Percentiles rank a stretch among this genome's conserved stretches.
phyloP scores from a whole-genome alignment of 2,113 vertebrate genomes.

The Tretioscincus oriximinensis region DNA sequence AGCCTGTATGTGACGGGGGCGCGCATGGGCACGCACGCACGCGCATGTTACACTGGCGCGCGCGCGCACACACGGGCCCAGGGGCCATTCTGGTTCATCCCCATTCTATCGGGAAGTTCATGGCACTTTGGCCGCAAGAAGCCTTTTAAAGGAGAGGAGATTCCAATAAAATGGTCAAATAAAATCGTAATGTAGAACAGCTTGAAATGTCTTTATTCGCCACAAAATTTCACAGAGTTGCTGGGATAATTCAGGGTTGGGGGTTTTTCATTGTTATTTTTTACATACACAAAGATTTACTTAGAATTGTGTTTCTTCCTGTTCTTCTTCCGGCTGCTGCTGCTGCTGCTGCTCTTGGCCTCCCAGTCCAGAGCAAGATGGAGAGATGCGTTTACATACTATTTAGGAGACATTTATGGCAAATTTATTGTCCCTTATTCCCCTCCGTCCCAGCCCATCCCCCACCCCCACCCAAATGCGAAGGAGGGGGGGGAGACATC shows the following conservation, averaged over 20 bases:
- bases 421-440: constrained; percentile 29
- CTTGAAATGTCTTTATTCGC: constrained; percentile 70
- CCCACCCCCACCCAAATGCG: neutral
- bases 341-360: neutral
- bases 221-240: constrained; percentile 67
- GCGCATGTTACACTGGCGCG: no score
- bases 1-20: neutral
- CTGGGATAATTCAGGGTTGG: constrained; percentile 37
- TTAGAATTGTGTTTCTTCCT: constrained; percentile 12
- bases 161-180: constrained; percentile 69
- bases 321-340: neutral
- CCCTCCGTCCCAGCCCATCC: neutral
- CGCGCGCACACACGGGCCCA: neutral
- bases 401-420: constrained; percentile 33
- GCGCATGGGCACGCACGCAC: neutral
- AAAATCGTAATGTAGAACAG: constrained; percentile 69
- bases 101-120: constrained; percentile 21
- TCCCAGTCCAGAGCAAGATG: neutral
- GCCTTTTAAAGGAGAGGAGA: constrained; percentile 54
- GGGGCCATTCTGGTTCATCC: constrained; percentile 25
- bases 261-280: constrained; percentile 4
- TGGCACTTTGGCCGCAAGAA: constrained; percentile 56
- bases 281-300: constrained; percentile 58
- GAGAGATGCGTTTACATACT: constrained; percentile 53
- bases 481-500: neutral